These are phyloP conservation scores for Leucozona laternaria DNA, from an alignment of 2,888 invertebrate genomes.

Conservation along the genomic window DNA sequence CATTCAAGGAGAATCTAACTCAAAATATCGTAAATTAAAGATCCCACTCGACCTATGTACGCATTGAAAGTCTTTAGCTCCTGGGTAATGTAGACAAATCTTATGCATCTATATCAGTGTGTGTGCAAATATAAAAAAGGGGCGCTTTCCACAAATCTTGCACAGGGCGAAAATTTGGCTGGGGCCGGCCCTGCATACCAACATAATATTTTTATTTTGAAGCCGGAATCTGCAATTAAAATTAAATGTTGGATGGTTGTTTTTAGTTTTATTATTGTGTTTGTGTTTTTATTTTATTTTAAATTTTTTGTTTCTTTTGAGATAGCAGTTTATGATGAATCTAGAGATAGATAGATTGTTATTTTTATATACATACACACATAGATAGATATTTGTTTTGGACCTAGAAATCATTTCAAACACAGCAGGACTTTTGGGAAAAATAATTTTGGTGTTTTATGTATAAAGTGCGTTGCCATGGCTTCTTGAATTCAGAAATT, in stretches of 20 bases:
- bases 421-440: neutral
- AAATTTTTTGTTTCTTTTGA: neutral
- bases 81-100: too few relatives aligned
- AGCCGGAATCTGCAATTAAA: slow-evolving; percentile 45
- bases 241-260: slow-evolving; percentile 38
- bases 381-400: neutral
- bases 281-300: neutral
- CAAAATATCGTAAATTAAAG: too few relatives aligned
- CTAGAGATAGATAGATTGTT: slow-evolving; percentile 4
- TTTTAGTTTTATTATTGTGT: slow-evolving; percentile 14
- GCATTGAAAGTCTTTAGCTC: too few relatives aligned
- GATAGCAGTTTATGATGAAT: slow-evolving; percentile 3
- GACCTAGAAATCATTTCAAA: neutral
- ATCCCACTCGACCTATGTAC: too few relatives aligned
- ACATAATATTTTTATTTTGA: neutral
- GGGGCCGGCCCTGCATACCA: too few relatives aligned
- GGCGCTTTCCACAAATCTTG: too few relatives aligned
- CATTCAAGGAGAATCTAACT: too few relatives aligned
- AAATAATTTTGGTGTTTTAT: neutral
- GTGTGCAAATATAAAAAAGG: too few relatives aligned
- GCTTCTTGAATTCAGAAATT: slow-evolving; percentile 14
- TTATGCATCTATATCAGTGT: too few relatives aligned
- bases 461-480: slow-evolving; percentile 28
- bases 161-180: too few relatives aligned
- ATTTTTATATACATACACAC: too few relatives aligned